phyloP scores from a whole-genome alignment of 2,888 invertebrate species.

The Digitonthophagus gazella region DNA sequence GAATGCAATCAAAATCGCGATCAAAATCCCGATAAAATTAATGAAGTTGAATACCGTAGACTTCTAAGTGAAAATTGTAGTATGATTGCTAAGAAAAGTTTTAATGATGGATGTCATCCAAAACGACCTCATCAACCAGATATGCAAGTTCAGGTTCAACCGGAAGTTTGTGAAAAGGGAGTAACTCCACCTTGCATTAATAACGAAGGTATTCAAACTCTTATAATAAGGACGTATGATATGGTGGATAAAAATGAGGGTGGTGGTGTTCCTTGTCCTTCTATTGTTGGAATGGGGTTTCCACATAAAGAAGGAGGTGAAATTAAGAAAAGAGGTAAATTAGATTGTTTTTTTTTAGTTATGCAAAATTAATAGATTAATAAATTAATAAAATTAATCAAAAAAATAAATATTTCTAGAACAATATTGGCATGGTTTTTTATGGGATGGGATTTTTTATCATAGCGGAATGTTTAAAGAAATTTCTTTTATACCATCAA shows the following conservation, averaged over 20 bases:
- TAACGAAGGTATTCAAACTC: not conserved
- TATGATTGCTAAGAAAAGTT: not conserved
- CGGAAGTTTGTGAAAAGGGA: not conserved
- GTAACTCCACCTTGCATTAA: not conserved
- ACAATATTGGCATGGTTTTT: not conserved
- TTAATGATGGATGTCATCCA: not conserved
- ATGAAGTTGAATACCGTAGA: not conserved
- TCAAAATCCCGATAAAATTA: too few relatives aligned
- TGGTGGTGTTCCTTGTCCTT: too few relatives aligned
- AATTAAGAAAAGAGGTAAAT: not conserved
- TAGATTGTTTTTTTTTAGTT: too few relatives aligned
- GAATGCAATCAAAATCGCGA: too few relatives aligned
- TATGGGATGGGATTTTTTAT: not conserved
- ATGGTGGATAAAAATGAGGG: not conserved
- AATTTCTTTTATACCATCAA: not conserved
- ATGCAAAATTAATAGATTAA: too few relatives aligned
- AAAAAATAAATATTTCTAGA: not conserved
- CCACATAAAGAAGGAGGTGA: too few relatives aligned
- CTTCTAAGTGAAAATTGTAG: not conserved
- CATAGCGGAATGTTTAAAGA: not conserved
- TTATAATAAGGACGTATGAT: not conserved
- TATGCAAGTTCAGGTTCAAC: not conserved
- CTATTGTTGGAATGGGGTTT: too few relatives aligned
- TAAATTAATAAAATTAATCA: too few relatives aligned
- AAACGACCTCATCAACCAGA: not conserved